These are phyloP conservation scores for Amblyopsis rosae DNA, from an alignment of 2,113 vertebrate genomes.

Conservation along the genomic window DNA sequence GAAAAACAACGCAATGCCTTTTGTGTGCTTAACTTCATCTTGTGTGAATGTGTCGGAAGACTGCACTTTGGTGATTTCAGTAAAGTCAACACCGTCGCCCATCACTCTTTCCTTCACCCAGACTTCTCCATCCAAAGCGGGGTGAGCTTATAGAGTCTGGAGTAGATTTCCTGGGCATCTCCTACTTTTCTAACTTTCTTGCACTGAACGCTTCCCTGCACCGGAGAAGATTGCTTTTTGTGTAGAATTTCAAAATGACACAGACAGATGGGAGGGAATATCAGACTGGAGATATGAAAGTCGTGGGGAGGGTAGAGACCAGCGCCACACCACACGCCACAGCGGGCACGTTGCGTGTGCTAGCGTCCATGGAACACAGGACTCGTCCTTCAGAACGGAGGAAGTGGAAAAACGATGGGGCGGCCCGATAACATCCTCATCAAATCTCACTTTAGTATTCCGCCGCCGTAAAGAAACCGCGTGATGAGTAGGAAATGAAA, in stretches of 20 bases:
- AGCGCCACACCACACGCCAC: conserved; percentile 4
- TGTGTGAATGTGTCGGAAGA: too few relatives aligned
- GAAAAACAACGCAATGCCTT: too few relatives aligned
- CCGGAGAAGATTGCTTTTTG: conserved; percentile 42
- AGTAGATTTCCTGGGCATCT: neutral
- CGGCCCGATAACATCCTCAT: conserved; percentile 66
- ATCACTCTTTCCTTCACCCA: too few relatives aligned
- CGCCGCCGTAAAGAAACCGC: conserved; percentile 30
- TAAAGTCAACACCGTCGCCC: too few relatives aligned
- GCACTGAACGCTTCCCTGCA: conserved; percentile 16
- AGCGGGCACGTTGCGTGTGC: too few relatives aligned
- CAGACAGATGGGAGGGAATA: conserved; percentile 38
- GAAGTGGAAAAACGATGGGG: conserved; percentile 62
- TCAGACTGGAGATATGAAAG: conserved; percentile 48
- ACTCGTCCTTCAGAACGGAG: conserved; percentile 64
- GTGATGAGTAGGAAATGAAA: conserved; percentile 63
- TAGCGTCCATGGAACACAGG: neutral
- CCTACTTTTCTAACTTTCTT: conserved; percentile 13
- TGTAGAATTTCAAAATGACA: conserved; percentile 52
- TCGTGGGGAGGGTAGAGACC: conserved; percentile 10
- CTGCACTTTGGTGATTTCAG: too few relatives aligned
- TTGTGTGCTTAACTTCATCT: too few relatives aligned
- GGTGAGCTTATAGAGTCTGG: too few relatives aligned
- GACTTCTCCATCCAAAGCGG: too few relatives aligned
- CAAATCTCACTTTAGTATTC: conserved; percentile 76